Percentiles rank a stretch among this genome's conserved stretches.
Conservation (phyloP, 2,113 vertebrate species). For the Thalassarche chlororhynchos region DNA sequence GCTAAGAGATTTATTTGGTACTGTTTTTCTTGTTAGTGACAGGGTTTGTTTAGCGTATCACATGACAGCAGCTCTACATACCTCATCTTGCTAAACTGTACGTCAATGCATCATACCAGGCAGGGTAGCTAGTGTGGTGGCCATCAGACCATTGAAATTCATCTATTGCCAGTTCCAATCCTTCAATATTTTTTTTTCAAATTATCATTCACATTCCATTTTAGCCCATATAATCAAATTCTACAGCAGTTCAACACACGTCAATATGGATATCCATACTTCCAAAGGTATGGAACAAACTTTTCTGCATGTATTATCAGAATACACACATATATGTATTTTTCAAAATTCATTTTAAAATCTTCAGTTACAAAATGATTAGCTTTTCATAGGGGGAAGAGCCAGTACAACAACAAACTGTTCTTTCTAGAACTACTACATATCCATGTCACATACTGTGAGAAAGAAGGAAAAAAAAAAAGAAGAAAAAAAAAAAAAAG, state of each 20-base stretch:
- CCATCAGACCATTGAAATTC: neutral
- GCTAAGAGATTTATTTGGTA: neutral
- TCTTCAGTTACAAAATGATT: neutral
- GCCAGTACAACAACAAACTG: neutral
- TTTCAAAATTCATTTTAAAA: neutral
- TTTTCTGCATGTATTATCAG: neutral
- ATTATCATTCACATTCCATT: neutral
- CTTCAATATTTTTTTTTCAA: neutral
- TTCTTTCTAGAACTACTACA: neutral
- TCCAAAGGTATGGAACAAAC: neutral
- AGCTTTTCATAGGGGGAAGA: neutral
- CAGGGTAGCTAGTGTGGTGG: neutral
- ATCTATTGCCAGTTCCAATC: neutral
- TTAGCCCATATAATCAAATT: neutral
- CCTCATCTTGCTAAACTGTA: neutral
- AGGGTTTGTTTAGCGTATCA: neutral
- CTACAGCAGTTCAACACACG: fast-evolving
- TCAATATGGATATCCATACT: fast-evolving
- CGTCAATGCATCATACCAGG: neutral
- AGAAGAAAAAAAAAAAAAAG: no score
- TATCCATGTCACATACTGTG: neutral
- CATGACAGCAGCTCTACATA: neutral
- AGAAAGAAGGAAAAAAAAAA: neutral
- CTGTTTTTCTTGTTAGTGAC: neutral
- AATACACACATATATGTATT: fast-evolving